These are phyloP conservation scores for Saxidomus purpurata DNA, from an alignment of 1,140 invertebrate genomes.

Conservation along the genomic window DNA sequence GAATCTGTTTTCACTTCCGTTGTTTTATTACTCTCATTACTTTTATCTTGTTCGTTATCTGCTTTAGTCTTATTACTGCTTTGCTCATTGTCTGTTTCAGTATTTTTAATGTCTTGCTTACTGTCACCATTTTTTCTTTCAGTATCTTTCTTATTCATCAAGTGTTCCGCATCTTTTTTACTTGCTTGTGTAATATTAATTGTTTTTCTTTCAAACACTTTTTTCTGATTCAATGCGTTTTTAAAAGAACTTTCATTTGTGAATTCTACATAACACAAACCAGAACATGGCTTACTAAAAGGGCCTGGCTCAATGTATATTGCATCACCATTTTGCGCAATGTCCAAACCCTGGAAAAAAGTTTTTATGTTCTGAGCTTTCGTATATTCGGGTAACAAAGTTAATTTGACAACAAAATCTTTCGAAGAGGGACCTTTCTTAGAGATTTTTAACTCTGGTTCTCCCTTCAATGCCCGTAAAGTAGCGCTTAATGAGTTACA, in stretches of 20 bases:
- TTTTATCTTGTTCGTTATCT: background rate
- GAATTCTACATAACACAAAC: constrained; percentile 92
- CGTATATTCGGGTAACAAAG: constrained; percentile 71
- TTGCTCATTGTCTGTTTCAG: background rate
- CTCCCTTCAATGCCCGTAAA: constrained; percentile 30
- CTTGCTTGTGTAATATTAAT: constrained; percentile 75
- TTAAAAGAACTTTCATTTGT: constrained; percentile 89
- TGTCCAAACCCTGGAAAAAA: constrained; percentile 73
- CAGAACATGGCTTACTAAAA: constrained; percentile 87
- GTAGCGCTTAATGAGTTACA: constrained; percentile 50
- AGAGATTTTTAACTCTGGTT: background rate
- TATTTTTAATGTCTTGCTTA: background rate
- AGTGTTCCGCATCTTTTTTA: constrained; percentile 68
- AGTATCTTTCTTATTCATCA: background rate
- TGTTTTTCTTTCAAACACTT: constrained; percentile 77
- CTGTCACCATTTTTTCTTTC: constrained; percentile 7
- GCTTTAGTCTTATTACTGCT: background rate
- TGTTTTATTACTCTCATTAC: background rate
- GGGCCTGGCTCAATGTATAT: constrained; percentile 90
- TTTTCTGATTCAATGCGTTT: constrained; percentile 79
- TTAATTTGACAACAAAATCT: constrained; percentile 66
- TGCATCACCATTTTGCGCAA: constrained; percentile 86
- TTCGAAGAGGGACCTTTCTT: constrained; percentile 42
- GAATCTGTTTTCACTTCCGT: background rate
- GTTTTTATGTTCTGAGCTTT: constrained; percentile 70